phyloP scores from a whole-genome alignment of 2,113 vertebrate species.

The Stegostoma tigrinum region DNA sequence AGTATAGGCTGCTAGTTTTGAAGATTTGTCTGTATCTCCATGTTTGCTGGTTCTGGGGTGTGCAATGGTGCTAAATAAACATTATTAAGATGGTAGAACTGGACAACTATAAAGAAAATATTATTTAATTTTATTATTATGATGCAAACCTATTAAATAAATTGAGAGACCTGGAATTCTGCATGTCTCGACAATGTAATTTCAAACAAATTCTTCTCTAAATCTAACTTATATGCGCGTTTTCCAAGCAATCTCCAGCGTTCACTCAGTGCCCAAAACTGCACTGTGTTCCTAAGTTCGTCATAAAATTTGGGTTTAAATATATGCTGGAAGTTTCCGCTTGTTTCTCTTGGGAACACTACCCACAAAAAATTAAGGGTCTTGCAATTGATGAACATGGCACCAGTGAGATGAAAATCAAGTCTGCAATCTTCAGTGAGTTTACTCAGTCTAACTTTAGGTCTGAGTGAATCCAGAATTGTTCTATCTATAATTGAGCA shows the following conservation, averaged over 20 bases:
- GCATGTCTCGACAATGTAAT: background rate
- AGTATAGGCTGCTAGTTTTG: background rate
- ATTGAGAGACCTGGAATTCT: background rate
- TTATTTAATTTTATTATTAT: background rate
- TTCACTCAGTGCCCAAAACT: background rate
- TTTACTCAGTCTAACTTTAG: background rate
- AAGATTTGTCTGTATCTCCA: background rate
- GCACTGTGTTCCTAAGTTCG: background rate
- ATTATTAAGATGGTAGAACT: background rate
- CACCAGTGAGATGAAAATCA: background rate
- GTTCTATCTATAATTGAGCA: background rate
- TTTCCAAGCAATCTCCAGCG: background rate
- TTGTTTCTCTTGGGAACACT: background rate
- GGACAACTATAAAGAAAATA: background rate
- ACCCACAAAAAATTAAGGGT: background rate
- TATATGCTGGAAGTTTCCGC: background rate
- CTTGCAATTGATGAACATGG: background rate
- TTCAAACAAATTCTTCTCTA: slow-evolving; percentile 5
- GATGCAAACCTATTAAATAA: background rate
- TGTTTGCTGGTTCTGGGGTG: background rate
- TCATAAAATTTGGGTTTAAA: background rate
- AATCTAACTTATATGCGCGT: background rate
- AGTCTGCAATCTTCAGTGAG: background rate
- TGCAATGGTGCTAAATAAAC: background rate
- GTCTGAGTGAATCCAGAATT: background rate